Evolutionary conservation across 2,888 invertebrate species (phyloP), one percentile per base, ranked within the genome.

Genomic region (Eupelmus urozonus): DNA sequence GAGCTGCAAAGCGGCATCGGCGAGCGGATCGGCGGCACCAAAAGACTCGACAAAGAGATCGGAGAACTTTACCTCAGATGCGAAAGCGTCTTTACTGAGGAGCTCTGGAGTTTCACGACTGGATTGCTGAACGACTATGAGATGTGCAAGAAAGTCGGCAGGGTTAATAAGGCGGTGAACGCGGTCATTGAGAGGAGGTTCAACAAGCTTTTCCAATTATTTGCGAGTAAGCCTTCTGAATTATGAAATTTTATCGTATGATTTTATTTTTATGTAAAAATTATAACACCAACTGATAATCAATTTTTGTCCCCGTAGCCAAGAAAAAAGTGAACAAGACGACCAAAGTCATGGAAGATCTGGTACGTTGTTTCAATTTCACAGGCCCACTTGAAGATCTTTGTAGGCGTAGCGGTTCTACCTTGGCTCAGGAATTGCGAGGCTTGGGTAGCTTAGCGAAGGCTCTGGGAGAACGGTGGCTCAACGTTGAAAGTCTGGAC

Each of bases 91-190:
- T 79, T 75, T 27, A 67, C 65, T 27, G 71, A 66, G 18, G 45
- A 75, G 4, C 66, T 79, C 1, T 18, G 45, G 16, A 79, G 71
- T 16, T 79, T 79, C 40, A 79, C 59, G 9, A 55, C 34, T 1
- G 79, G 5, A 4, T 16, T 79, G 13, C 9, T 62, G 1, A 34
- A 60, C 4, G 79, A 79, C 34, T 79, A 75, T 55, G 40, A 53
- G 2, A 2, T 5, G n/a, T 79, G 79, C 34, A 65, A 60, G 20
- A 23, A 65, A 1, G 42, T 51, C 20, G 66, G 57, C 0, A 49
- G 53, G 20, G 18, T 76, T 0, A 18, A 0, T 5, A 3, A 5
- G 1, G 29, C 40, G 2, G 25, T 16, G 0, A 51, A 51, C 11
- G 40, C 18, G 2, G 18, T n/a, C 0, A 25, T 78, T 0, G 2